Evolutionary conservation across 2,888 invertebrate species (phyloP).

Genomic region (Seira ritae): DNA sequence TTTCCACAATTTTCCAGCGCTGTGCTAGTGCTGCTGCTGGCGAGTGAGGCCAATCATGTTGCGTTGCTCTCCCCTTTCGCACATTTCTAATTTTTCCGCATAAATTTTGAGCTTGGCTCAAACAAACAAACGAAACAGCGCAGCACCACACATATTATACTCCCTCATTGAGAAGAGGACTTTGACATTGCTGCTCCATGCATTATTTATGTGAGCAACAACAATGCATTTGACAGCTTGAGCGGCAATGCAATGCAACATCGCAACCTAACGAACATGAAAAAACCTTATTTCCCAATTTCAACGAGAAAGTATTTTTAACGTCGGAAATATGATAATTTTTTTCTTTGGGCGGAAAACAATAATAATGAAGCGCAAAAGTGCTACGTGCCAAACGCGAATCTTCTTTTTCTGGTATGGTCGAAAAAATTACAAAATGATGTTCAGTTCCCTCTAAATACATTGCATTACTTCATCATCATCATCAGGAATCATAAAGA

Average conservation of each 20-base stretch:
- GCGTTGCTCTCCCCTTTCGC: not conserved
- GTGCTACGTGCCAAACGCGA: constrained; percentile 11
- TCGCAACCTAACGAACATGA: not conserved
- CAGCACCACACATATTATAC: too few relatives aligned
- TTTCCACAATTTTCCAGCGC: not conserved
- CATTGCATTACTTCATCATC: not conserved
- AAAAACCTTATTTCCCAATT: not conserved
- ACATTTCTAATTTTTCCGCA: not conserved
- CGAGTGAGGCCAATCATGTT: too few relatives aligned
- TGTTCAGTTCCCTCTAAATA: not conserved
- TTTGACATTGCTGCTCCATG: constrained; percentile 15
- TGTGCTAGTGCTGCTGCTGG: too few relatives aligned
- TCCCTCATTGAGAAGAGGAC: not conserved
- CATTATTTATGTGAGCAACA: constrained; percentile 13
- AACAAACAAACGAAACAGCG: too few relatives aligned
- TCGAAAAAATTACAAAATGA: too few relatives aligned
- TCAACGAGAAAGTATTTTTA: not conserved
- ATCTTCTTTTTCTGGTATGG: too few relatives aligned
- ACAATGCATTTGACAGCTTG: constrained; percentile 12
- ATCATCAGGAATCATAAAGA: not conserved
- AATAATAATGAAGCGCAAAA: not conserved
- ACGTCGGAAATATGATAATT: constrained; percentile 16
- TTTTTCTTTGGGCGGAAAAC: not conserved
- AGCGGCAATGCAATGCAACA: not conserved
- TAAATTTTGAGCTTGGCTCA: not conserved